Base-by-base conservation (phyloP, 2,797 vertebrate species). In the Cirrhinus mrigala region DNA sequence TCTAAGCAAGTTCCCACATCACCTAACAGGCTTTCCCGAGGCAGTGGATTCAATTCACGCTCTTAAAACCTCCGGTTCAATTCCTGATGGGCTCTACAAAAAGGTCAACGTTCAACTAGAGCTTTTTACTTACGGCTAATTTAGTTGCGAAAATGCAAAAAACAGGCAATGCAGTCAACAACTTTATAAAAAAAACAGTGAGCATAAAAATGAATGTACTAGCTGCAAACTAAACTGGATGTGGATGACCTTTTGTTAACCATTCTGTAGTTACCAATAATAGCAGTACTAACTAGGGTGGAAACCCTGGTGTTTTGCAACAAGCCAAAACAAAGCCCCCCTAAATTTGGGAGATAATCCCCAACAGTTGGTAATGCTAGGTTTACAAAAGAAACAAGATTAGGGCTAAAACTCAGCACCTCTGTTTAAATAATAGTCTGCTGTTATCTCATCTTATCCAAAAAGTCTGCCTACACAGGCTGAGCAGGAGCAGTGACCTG, bases 341-440 rank as follows among this genome's bases (percentile, higher is more conserved):
- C 37, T 37, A 71, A 82, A 82, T 24, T 33, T 24, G 33, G 1
- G 56, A 71, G 75, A 82, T 75, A 83, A 85, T 88, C 80, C 76
- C 46, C n/a, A 69, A 68, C 84, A 79, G 58, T 79, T 87, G 80
- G 50, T 81, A 70, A 87, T 78, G 56, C 81, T 60, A 54, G 14
- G 24, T 79, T 88, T 82, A 80, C 80, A 83, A 88, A 86, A 62
- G 76, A 86, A 78, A 83, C 80, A 83, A 79, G 84, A 88, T 83
- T 88, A 83, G 58, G 58, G 74, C 33, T 79, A 74, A 73, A 76
- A 77, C 20, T 29, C 40, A 62, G 73, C 37, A 85, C 66, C 81
- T 83, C 73, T 87, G 66, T 88, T 85, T 85, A 88, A 83, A 83
- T 79, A 88, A 81, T 54, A 81, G 56, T 46, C 48, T 77, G 71